Conservation (phyloP, 2,113 vertebrate genomes). For the Leucoraja erinaceus region DNA sequence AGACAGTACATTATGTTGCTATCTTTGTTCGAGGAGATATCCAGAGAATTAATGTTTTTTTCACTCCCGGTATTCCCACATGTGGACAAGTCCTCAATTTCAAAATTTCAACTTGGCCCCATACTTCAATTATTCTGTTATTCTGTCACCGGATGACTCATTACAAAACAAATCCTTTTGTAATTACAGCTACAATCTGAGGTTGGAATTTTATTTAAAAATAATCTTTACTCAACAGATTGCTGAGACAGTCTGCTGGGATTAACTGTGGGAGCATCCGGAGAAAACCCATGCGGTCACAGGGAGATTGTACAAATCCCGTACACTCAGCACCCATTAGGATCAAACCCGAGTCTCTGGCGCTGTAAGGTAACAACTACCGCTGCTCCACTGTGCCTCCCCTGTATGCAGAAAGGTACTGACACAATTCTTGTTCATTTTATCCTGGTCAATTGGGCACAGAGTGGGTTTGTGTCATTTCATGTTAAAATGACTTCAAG, state of each 20-base stretch:
- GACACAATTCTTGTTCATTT: neutral
- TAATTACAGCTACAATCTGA: neutral
- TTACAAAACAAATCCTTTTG: neutral
- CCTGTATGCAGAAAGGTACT: neutral
- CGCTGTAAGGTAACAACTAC: no score
- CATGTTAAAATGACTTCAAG: neutral
- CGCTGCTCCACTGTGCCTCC: no score
- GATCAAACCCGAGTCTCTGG: no score
- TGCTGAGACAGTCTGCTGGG: no score
- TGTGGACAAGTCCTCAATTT: neutral
- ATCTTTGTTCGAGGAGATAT: neutral
- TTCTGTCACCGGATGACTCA: neutral
- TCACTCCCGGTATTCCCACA: neutral
- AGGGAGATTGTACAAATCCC: no score
- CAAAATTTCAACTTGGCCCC: neutral
- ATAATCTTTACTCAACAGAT: neutral
- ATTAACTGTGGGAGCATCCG: no score
- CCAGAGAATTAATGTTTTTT: neutral
- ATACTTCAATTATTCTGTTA: neutral
- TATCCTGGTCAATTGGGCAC: neutral
- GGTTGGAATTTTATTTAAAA: neutral
- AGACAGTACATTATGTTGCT: no score
- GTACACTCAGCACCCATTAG: no score
- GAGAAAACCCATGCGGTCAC: no score
- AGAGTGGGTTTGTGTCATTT: neutral